These are phyloP conservation scores for Stomatorhinus walkeri DNA, from an alignment of 2,797 vertebrate species.

Conservation along the genomic window DNA sequence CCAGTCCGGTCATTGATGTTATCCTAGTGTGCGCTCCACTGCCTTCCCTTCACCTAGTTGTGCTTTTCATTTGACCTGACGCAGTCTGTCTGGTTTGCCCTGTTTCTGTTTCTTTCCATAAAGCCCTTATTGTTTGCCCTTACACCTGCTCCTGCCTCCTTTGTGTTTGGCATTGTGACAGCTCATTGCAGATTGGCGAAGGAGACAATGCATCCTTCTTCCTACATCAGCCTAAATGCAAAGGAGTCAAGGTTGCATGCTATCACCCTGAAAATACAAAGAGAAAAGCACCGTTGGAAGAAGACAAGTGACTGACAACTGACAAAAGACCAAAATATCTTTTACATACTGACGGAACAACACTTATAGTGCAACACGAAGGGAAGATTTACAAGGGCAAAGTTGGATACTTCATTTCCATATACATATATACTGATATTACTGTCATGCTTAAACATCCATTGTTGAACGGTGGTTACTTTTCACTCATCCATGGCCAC, in stretches of 20 bases:
- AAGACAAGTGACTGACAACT: not conserved
- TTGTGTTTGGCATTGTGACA: too few species aligned
- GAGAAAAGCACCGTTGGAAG: not conserved
- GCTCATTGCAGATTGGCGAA: not conserved
- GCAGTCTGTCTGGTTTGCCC: too few species aligned
- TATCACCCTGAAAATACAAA: not conserved
- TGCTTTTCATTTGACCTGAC: too few species aligned
- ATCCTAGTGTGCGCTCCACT: too few species aligned
- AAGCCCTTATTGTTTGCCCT: too few species aligned
- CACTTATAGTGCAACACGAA: not conserved
- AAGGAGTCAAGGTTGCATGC: not conserved
- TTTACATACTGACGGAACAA: not conserved
- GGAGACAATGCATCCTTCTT: not conserved
- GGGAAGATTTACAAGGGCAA: not conserved
- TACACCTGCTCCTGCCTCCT: too few species aligned
- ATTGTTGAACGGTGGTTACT: too few species aligned
- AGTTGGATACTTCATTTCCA: not conserved
- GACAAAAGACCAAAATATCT: not conserved
- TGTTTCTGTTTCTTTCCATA: too few species aligned
- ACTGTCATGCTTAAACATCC: too few species aligned
- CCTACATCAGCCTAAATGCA: not conserved
- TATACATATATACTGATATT: not conserved
- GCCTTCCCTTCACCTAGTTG: too few species aligned
- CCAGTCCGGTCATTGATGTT: too few species aligned
- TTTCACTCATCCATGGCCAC: too few species aligned